These are phyloP conservation scores for Eubucco bourcierii DNA, from an alignment of 2,113 vertebrate species.

Conservation along the genomic window DNA sequence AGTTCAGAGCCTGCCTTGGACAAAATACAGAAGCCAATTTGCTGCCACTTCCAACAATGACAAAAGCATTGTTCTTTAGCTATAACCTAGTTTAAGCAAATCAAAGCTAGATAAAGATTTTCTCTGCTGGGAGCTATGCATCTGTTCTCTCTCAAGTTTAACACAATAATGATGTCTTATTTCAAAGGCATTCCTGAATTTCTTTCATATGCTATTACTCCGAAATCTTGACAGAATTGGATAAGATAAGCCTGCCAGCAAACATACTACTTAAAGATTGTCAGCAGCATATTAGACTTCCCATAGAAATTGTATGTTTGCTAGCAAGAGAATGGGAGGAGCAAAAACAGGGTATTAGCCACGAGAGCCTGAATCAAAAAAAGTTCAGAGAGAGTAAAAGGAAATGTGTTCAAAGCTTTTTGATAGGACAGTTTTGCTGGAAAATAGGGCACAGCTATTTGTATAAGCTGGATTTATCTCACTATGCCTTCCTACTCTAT, in stretches of 20 bases:
- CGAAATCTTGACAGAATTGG: not conserved
- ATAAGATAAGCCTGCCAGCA: not conserved
- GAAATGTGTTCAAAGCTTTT: not conserved
- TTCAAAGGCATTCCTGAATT: accelerated
- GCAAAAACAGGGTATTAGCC: not conserved
- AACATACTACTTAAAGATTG: not conserved
- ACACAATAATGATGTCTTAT: not conserved
- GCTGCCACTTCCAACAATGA: not conserved
- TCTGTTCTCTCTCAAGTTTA: not conserved
- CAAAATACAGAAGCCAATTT: not conserved
- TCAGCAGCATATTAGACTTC: not conserved
- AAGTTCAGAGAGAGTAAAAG: not conserved
- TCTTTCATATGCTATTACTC: not conserved
- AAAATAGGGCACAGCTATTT: not conserved
- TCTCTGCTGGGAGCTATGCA: not conserved
- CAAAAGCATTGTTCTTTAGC: not conserved
- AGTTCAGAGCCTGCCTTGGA: not conserved
- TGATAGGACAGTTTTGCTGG: not conserved
- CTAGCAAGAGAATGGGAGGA: not conserved
- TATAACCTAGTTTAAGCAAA: not conserved
- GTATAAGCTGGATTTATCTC: not conserved
- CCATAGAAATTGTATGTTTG: not conserved
- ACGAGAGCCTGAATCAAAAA: not conserved
- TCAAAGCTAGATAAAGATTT: not conserved
- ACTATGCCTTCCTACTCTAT: not conserved